A percentile compares a stretch with the other conserved stretches of the same genome.
Conservation (phyloP, 2,888 invertebrate species). For the Andrena marginata region DNA sequence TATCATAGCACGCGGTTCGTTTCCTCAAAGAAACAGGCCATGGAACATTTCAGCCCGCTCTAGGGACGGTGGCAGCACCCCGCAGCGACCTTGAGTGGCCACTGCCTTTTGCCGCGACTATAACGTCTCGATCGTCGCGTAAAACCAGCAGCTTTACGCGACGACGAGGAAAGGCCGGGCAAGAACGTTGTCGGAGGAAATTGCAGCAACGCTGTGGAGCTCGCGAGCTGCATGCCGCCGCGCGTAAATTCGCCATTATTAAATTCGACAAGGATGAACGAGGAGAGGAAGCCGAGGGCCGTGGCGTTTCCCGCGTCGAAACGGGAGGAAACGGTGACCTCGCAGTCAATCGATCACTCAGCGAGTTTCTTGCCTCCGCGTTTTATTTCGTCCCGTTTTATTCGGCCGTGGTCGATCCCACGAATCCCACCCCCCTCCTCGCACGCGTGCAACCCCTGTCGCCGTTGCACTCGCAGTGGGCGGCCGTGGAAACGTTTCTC, state of each 20-base stretch:
- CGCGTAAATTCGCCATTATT: constrained; percentile 68
- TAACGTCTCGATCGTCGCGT: constrained; percentile 58
- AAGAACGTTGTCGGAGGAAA: constrained; percentile 59
- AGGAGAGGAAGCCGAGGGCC: constrained; percentile 2
- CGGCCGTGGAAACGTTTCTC: not conserved
- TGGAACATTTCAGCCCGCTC: no score
- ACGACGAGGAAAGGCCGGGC: constrained; percentile 24
- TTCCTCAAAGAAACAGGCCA: no score
- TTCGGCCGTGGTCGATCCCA: constrained; percentile 5
- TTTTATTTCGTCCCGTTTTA: constrained; percentile 1
- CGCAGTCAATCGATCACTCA: constrained; percentile 13
- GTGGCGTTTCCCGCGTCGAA: not conserved
- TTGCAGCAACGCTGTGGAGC: constrained; percentile 52
- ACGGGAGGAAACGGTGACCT: constrained; percentile 3
- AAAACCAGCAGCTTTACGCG: constrained; percentile 59
- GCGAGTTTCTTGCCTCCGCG: not conserved
- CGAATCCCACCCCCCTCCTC: not conserved
- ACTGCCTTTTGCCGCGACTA: not conserved
- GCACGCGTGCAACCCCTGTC: not conserved
- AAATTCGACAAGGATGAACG: constrained; percentile 61
- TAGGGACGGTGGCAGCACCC: no score
- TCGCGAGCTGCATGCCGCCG: constrained; percentile 22
- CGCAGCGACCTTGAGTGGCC: no score
- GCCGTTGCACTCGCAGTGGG: not conserved
- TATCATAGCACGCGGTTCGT: no score